Evolutionary conservation across 2,797 vertebrate species (phyloP), one percentile per base, ranked within the genome.

Genomic region (Limnodromus scolopaceus): DNA sequence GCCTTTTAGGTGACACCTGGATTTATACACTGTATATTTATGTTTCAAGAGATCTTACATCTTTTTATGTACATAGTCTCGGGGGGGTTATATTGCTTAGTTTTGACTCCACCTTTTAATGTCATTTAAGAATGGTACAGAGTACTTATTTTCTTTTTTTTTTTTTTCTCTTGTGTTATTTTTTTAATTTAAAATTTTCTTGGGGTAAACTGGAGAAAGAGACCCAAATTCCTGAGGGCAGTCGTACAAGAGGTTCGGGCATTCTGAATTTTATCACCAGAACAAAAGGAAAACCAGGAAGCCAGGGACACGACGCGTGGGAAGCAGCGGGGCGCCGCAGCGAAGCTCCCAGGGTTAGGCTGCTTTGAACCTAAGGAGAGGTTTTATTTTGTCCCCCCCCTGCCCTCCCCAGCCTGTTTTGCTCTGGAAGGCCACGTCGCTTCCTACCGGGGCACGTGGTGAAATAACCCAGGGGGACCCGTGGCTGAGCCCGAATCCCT

Each of bases 11-110:
- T 87, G 91, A 91, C 39, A 48, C 82, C 84, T 55, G 69, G 25
- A 39, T 92, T 93, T 91, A 39, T 51, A 74, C 96, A 65, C 92
- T 95, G 91, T 96, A 22, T 93, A 97, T 97, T 97, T 97, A 96
- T 96, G 75, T 95, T 87, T 94, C 46, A 32, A 78, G 84, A 90
- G 83, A 58, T 81, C 48, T 46, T 53, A 22, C 3, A 23, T 89
- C 92, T 94, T 90, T 85, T 91, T 80, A 24, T 96, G 95, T 97
- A 92, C 54, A 85, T 97, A 96, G 95, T 93, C 49, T 74, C 0
- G 53, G 45, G 45, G 77, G 38, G 30, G 54, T 36, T 69, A 5
- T 49, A 20, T 66, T 4, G 27, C 51, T 79, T 78, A 25, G 43
- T 57, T 84, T 81, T 43, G 70, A 77, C 1, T 27, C 84, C 54